phyloP scores from a whole-genome alignment of 1,140 invertebrate species.

The Brachionus plicatilis region DNA sequence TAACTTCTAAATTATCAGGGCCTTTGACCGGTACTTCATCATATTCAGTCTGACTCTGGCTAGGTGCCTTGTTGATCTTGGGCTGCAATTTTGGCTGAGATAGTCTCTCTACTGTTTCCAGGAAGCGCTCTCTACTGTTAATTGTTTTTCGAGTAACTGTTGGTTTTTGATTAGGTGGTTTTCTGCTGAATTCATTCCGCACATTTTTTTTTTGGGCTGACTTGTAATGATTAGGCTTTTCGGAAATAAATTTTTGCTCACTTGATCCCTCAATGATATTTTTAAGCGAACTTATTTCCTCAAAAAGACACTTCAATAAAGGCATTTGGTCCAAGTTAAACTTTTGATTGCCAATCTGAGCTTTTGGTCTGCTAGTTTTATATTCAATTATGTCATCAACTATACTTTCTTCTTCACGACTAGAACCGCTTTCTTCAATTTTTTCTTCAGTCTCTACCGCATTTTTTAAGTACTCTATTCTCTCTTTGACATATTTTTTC shows the following conservation, averaged over 20 bases:
- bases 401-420: background rate
- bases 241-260: background rate
- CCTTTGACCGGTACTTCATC: slow-evolving; percentile 4
- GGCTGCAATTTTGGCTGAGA: background rate
- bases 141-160: background rate
- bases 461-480: slow-evolving; percentile 28
- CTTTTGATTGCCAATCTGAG: background rate
- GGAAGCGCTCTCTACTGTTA: background rate
- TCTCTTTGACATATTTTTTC: background rate
- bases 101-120: slow-evolving; percentile 6
- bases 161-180: background rate
- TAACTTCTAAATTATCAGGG: background rate
- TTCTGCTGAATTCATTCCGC: background rate
- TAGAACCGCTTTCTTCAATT: background rate
- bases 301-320: slow-evolving; percentile 28
- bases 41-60: background rate
- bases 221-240: background rate
- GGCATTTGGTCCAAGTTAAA: slow-evolving; percentile 34
- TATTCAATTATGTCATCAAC: background rate
- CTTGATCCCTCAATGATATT: background rate
- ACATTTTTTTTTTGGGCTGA: background rate
- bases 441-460: background rate
- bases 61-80: background rate
- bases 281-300: slow-evolving; percentile 19
- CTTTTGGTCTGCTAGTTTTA: background rate